Evolutionary conservation across 1,140 invertebrate genomes (phyloP), one percentile per base, ranked within the genome.

Genomic region (Ceratoteleas bidentatus): DNA sequence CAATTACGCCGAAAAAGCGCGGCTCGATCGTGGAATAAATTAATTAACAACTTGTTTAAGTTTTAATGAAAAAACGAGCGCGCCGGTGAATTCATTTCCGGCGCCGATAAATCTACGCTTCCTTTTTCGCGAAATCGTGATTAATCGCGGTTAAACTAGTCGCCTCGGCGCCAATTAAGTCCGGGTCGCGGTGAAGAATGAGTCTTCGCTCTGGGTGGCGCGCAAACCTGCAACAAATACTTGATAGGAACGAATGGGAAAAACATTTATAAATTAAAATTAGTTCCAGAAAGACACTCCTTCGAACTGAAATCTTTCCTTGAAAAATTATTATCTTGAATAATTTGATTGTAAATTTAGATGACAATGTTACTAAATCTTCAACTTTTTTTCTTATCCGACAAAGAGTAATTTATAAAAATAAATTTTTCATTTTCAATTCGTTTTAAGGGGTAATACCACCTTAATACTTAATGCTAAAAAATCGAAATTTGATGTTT

Each of bases 91-190:
- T 84, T 81, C 61, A 81, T 80, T 82, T 79, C 73, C 81, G 53
- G 56, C 56, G 66, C 70, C 79, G 34, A 82, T 82, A 82, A 82
- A 82, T 83, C 81, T 83, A 66, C 49, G 84, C 75, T 86, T 85
- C 83, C 82, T 85, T 75, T 74, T 84, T 76, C 57, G 68, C 73
- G 73, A 61, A 74, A 76, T 81, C 64, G 80, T 89, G 90, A 91
- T 90, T 90, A 91, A 90, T 89, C 88, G 89, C 86, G 83, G 88
- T 90, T 88, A 89, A 90, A 90, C 87, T 89, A 88, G 87, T 88
- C 85, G 87, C 86, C 88, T 87, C 83, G 82, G 86, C 86, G 87
- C 85, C 88, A 87, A 91, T 91, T 90, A 91, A 89, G 86, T 87
- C 84, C 83, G 84, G 76, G 79, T 70, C 75, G 78, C 68, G 64